Base-by-base conservation (phyloP, 2,888 invertebrate genomes). In the Thelaira solivaga region DNA sequence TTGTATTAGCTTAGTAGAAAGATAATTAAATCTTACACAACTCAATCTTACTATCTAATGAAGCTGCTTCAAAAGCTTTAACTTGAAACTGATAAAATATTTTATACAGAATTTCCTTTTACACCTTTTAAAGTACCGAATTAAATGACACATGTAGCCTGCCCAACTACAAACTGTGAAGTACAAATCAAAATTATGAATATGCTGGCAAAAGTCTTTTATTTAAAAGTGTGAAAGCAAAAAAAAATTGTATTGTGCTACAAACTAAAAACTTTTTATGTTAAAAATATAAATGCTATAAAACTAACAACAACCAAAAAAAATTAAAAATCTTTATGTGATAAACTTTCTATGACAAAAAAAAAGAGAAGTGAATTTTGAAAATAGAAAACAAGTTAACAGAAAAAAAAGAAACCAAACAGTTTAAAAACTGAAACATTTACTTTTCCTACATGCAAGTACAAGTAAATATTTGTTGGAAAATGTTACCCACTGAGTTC, bases 211-310 rank as follows among this genome's bases (percentile, higher is more conserved):
- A 39, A 26, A n/a, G n/a, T 31, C 36, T 45, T 68, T 73, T 78
- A 73, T 73, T 51, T 31, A 64, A 64, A 73, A 77, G 77, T 73
- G 76, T 62, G 34, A 72, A 76, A 73, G 67, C 67, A 39, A 73
- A 74, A 55, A 75, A 77, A 68, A n/a, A n/a, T 68, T 68, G 5
- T 57, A 43, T 77, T 72, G 64, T 62, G 61, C 67, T 61, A 49
- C 55, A 47, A 57, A 51, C 59, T 36, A 64, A 76, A 72, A 61
- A 31, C 26, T 78, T 73, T 64, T 16, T 13, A 53, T 57, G 10
- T 43, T 64, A 29, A 64, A 29, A 47, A 49, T 13, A 43, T 43
- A 43, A 49, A 74, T 59, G 20, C 49, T 53, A 41, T 13, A 36
- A 71, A 43, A 62, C 72, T 59, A 47, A 61, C 51, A 65, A 68